Evolutionary conservation across 2,797 vertebrate genomes (phyloP), one percentile per base, ranked within the genome.

Genomic region (Cossypha polioptera): DNA sequence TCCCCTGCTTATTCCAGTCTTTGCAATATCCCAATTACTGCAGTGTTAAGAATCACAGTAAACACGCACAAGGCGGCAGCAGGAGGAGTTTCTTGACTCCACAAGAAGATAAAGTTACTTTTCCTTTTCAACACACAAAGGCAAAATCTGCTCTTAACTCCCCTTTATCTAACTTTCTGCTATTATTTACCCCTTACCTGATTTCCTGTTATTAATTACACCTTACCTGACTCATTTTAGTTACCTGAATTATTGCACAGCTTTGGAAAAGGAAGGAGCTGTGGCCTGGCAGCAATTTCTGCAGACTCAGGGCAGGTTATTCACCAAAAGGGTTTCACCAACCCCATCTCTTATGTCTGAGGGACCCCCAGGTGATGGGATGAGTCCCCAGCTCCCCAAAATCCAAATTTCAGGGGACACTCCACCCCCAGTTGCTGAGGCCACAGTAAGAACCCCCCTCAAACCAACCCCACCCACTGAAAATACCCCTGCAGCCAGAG

Each of bases 311-410:
- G 1, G 20, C 63, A 50, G 42, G 13, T 69, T 45, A 55, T 71
- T 83, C 79, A 80, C 75, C 72, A 45, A 40, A 63, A 11, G 0
- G 0, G 13, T 68, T 50, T 22, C 71, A 55, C 26, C 14, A 57
- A 24, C 26, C 35, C 17, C 53, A 35, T 13, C 7, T 59, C 45
- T 91, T 42, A 61, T 33, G 16, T n/a, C 63, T 58, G 33, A 45
- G 25, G 51, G 65, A 61, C 11, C 10, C 4, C 14, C 18, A 42
- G 54, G 43, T 72, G 54, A 67, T 0, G 0, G 38, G 24, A 65
- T 0, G 5, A 54, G 22, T 7, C 54, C 47, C 38, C 1, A 1
- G 0, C 26, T 59, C 25, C 57, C n/a, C 1, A 1, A 19, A 80
- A 50, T n/a, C 33, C 1, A 8, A 26, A 74, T 50, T 26, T 47